These are phyloP conservation scores for Caradrina kadenii DNA, from an alignment of 2,888 invertebrate species.

Conservation along the genomic window DNA sequence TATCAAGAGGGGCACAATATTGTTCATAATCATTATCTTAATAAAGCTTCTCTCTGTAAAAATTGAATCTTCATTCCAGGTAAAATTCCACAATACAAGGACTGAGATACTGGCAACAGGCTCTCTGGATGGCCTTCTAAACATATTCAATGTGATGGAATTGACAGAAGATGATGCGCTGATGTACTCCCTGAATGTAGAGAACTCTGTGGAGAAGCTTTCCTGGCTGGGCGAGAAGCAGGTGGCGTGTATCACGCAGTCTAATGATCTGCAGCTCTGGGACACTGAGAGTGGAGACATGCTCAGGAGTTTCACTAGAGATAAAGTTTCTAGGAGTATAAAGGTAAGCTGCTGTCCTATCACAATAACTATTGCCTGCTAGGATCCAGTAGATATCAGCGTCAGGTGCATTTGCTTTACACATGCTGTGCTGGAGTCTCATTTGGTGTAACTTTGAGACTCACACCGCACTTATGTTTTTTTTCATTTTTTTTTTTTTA, in stretches of 20 bases:
- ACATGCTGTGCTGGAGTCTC: no score
- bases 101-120: slow-evolving; percentile 93
- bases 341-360: slow-evolving; percentile 83
- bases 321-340: slow-evolving; percentile 90
- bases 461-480: no score
- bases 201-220: slow-evolving; percentile 93
- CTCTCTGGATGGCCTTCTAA: slow-evolving; percentile 96
- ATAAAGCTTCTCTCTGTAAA: no score
- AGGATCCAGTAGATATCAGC: no score
- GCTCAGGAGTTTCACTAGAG: slow-evolving; percentile 89
- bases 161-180: slow-evolving; percentile 95
- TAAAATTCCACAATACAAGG: slow-evolving; percentile 93
- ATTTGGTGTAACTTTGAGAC: no score
- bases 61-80: slow-evolving; percentile 75
- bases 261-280: slow-evolving; percentile 93
- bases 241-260: slow-evolving; percentile 93
- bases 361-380: no score
- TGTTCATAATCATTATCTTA: no score
- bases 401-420: no score
- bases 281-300: slow-evolving; percentile 91
- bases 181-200: slow-evolving; percentile 93
- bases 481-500: no score
- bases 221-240: slow-evolving; percentile 88
- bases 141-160: slow-evolving; percentile 94
- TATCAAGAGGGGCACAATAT: no score